These are phyloP conservation scores for Mizuhopecten yessoensis DNA, from an alignment of 1,140 invertebrate genomes.

Conservation along the genomic window DNA sequence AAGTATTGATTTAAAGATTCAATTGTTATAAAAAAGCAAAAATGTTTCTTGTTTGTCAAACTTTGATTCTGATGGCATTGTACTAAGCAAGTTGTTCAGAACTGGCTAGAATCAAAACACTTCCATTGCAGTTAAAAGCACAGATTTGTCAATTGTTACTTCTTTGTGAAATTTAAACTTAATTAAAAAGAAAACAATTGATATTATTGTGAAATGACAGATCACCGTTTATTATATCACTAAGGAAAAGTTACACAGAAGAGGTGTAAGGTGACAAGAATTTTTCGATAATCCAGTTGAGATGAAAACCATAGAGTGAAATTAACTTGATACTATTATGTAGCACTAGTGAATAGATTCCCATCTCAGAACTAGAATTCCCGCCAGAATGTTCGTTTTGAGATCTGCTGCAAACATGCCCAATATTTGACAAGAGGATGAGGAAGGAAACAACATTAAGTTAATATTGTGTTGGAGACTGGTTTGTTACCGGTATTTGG, in stretches of 20 bases:
- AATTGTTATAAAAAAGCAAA: neutral
- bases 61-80: neutral
- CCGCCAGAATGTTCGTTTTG: neutral
- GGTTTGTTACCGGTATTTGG: neutral
- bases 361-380: slow-evolving; percentile 1
- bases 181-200: neutral
- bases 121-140: neutral
- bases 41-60: neutral
- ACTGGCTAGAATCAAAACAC: neutral
- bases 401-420: slow-evolving; percentile 27
- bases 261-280: neutral
- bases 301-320: neutral
- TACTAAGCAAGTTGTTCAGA: neutral
- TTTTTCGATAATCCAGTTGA: neutral
- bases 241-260: neutral
- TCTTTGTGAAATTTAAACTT: neutral
- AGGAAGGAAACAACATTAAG: slow-evolving; percentile 33
- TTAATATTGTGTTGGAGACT: slow-evolving; percentile 16
- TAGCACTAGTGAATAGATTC: slow-evolving; percentile 13
- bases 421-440: slow-evolving; percentile 9
- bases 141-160: neutral
- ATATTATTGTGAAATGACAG: neutral
- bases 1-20: neutral
- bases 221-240: neutral
- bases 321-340: slow-evolving; percentile 12